Percentiles rank a stretch among this genome's conserved stretches.
phyloP scores from a whole-genome alignment of 1,140 invertebrate species.

The Glomeris maerens region DNA sequence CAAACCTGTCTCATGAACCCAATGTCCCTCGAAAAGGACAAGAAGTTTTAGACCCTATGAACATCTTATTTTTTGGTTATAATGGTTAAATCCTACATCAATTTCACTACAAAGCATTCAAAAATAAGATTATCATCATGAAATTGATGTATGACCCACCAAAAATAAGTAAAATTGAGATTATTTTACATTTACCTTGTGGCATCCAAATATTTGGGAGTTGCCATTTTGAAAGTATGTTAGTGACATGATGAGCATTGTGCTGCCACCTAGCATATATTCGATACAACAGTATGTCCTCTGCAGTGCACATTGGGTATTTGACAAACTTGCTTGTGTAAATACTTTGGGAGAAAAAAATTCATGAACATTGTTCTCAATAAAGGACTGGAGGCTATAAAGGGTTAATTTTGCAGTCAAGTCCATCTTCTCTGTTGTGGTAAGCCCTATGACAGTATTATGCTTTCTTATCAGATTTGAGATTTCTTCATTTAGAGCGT shows the following conservation, averaged over 20 bases:
- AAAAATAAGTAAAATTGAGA: neutral
- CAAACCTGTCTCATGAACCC: neutral
- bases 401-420: no score
- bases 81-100: neutral
- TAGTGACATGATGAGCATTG: no score
- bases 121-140: neutral
- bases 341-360: conserved; percentile 2
- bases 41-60: neutral
- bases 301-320: neutral
- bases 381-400: conserved; percentile 3
- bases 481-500: no score
- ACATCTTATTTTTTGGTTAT: neutral
- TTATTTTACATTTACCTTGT: neutral
- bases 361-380: conserved; percentile 3
- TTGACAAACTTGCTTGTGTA: neutral
- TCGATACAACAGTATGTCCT: neutral
- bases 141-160: neutral
- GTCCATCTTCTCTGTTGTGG: no score
- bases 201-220: neutral
- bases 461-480: no score
- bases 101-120: neutral
- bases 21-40: neutral
- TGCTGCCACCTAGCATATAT: no score
- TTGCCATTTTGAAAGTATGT: neutral
- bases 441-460: no score